These are phyloP conservation scores for Pongo pygmaeus DNA, from an alignment of 2,113 vertebrate genomes.

Conservation along the genomic window DNA sequence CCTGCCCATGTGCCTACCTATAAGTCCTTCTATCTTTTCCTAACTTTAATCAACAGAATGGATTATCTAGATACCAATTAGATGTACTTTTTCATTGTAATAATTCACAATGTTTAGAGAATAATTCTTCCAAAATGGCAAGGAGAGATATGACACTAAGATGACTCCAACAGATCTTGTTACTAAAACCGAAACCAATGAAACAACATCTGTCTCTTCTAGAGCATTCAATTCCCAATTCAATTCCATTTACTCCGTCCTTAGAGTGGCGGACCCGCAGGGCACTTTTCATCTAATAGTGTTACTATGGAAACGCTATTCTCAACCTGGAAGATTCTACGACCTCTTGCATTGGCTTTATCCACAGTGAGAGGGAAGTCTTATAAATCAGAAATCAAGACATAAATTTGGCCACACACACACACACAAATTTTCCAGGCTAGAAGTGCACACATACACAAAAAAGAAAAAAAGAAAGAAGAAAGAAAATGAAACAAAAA, in stretches of 20 bases:
- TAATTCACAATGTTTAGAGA: constrained; percentile 18
- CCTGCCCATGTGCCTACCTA: neutral
- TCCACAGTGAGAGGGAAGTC: constrained; percentile 71
- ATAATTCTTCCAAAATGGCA: constrained; percentile 30
- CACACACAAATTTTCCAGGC: constrained; percentile 62
- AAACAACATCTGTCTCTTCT: constrained; percentile 74
- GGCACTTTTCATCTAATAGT: constrained; percentile 76
- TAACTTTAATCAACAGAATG: constrained; percentile 35
- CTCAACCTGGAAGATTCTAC: constrained; percentile 62
- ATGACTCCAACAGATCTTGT: constrained; percentile 67
- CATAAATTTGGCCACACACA: constrained; percentile 62
- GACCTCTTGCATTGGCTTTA: constrained; percentile 55
- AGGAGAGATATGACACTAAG: constrained; percentile 60
- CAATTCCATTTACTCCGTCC: constrained; percentile 65
- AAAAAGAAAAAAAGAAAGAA: neutral
- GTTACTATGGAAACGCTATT: constrained; percentile 76
- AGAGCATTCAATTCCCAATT: constrained; percentile 74
- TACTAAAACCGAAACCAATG: constrained; percentile 73
- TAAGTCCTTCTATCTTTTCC: neutral
- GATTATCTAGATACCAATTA: constrained; percentile 2
- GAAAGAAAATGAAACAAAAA: neutral
- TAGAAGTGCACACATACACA: constrained; percentile 52
- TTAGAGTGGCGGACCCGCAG: constrained; percentile 53
- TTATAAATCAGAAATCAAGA: constrained; percentile 77
- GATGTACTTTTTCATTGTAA: constrained; percentile 10